A percentile compares a stretch with the other conserved stretches of the same genome.
Conservation (phyloP, 1,140 invertebrate species). For the Antheraea mylitta region DNA sequence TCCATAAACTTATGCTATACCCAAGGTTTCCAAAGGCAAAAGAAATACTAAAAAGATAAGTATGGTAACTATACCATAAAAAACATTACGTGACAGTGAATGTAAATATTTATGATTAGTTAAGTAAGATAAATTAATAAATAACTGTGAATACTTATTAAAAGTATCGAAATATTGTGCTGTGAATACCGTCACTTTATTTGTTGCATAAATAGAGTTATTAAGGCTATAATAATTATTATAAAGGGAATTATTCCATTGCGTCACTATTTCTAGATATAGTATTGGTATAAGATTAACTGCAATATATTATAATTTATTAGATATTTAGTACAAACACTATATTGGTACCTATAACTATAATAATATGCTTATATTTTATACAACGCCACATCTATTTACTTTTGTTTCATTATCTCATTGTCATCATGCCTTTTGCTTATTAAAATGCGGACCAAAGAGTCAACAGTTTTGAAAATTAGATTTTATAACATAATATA, state of each 20-base stretch:
- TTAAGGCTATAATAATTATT: conserved; percentile 19
- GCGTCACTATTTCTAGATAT: not conserved
- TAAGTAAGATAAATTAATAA: not conserved
- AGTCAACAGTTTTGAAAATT: conserved; percentile 64
- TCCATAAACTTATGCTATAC: no score
- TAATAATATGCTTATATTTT: not conserved
- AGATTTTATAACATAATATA: conserved; percentile 46
- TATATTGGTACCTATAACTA: not conserved
- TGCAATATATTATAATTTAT: not conserved
- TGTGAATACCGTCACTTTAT: conserved; percentile 37
- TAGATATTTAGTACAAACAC: conserved; percentile 4
- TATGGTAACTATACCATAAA: not conserved
- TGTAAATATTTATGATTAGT: not conserved
- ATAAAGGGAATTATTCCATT: conserved; percentile 10
- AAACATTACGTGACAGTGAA: not conserved
- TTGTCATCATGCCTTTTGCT: conserved; percentile 64
- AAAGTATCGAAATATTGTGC: conserved; percentile 34
- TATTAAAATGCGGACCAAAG: conserved; percentile 71
- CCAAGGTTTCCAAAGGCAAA: no score
- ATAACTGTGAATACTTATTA: conserved; percentile 7
- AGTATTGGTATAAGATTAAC: not conserved
- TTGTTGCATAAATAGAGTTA: conserved; percentile 29
- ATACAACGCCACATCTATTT: not conserved
- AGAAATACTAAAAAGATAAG: not conserved
- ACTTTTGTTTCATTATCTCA: conserved; percentile 22